Conservation (phyloP, 2,113 vertebrate genomes). For the Petroica traversi region DNA sequence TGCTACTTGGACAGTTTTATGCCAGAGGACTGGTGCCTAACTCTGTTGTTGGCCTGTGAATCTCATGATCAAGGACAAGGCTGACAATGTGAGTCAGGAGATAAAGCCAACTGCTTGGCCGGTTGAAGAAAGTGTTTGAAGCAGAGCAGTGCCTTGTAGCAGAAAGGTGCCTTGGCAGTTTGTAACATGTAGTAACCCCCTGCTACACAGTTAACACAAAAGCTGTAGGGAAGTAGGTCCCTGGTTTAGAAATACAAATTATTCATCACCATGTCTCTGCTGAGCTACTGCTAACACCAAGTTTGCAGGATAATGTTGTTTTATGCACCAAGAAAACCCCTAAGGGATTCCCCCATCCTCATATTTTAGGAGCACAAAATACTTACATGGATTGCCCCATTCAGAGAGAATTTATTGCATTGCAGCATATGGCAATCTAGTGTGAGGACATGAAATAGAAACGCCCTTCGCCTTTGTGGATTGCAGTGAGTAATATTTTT, state of each 20-base stretch:
- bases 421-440: neutral
- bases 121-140: neutral
- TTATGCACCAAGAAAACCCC: neutral
- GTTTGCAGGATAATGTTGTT: neutral
- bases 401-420: neutral
- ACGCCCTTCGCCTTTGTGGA: neutral
- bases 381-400: neutral
- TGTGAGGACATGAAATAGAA: neutral
- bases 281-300: neutral
- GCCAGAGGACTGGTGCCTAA: neutral
- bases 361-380: neutral
- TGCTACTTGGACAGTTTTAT: neutral
- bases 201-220: neutral
- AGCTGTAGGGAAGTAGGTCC: neutral
- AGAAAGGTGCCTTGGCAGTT: neutral
- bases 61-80: slow-evolving; percentile 27
- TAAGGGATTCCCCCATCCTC: neutral
- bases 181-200: neutral
- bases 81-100: neutral
- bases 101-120: neutral
- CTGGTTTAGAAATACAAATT: neutral
- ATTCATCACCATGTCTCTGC: neutral
- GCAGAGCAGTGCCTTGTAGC: neutral
- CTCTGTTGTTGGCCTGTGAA: neutral
- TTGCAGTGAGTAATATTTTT: neutral